Conservation (phyloP, 2,113 vertebrate genomes). For the Ictalurus furcatus region DNA sequence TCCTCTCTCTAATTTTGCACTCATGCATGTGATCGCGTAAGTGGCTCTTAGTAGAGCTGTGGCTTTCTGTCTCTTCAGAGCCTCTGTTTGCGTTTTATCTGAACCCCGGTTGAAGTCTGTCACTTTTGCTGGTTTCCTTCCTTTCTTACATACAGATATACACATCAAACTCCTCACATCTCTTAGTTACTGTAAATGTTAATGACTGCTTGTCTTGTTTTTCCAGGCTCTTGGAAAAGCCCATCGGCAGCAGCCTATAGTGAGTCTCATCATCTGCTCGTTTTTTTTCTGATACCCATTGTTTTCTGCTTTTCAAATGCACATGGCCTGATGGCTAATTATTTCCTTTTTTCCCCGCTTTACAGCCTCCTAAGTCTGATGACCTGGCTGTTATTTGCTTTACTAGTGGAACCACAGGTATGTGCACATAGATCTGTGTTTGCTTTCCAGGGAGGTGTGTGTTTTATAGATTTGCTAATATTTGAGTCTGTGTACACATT, state of each 20-base stretch:
- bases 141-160: neutral
- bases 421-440: conserved; percentile 14
- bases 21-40: neutral
- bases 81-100: neutral
- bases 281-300: neutral
- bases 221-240: conserved; percentile 76
- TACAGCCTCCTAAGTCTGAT: conserved; percentile 67
- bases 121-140: neutral
- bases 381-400: conserved; percentile 77
- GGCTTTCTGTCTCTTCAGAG: neutral
- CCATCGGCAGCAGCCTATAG: conserved; percentile 74
- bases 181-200: neutral
- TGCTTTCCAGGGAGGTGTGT: conserved; percentile 2
- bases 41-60: neutral
- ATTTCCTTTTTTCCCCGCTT: neutral
- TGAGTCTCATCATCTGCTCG: conserved; percentile 62
- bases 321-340: conserved; percentile 10
- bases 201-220: conserved; percentile 19
- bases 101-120: neutral
- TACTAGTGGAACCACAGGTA: conserved; percentile 69
- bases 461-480: neutral
- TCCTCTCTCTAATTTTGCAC: neutral
- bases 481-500: conserved; percentile 2
- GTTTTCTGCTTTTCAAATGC: neutral
- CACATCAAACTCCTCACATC: neutral